phyloP scores from a whole-genome alignment of 2,113 vertebrate genomes.

The Dascyllus trimaculatus region DNA sequence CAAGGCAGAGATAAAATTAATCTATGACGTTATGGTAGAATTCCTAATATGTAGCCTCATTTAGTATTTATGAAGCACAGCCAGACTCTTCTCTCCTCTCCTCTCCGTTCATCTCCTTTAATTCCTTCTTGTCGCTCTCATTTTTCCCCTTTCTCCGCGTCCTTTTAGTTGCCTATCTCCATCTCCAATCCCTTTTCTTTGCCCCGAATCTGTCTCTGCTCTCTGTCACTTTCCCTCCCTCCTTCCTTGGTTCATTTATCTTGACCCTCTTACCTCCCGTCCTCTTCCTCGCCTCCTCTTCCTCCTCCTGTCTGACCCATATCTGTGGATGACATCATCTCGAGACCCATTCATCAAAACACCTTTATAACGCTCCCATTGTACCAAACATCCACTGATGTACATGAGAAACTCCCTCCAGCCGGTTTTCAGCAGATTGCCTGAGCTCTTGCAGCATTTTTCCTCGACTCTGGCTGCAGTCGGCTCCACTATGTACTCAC shows the following conservation, averaged over 20 bases:
- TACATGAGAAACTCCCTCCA: background rate
- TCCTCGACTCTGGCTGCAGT: background rate
- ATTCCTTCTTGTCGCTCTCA: slow-evolving; percentile 41
- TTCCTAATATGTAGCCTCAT: slow-evolving; percentile 26
- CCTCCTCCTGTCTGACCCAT: slow-evolving; percentile 33
- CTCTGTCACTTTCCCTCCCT: background rate
- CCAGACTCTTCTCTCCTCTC: background rate
- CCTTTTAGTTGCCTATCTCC: background rate
- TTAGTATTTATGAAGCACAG: slow-evolving; percentile 58
- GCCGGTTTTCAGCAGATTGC: background rate
- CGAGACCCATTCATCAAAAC: slow-evolving; percentile 40
- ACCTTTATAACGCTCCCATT: background rate
- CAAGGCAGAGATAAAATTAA: slow-evolving; percentile 5
- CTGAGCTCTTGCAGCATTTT: background rate
- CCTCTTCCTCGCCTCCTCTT: background rate
- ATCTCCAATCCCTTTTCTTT: background rate
- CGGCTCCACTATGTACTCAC: no score
- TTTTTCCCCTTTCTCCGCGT: background rate
- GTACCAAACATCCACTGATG: background rate
- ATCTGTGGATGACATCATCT: slow-evolving; percentile 54
- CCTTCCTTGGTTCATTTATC: slow-evolving; percentile 10
- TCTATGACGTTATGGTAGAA: slow-evolving; percentile 14
- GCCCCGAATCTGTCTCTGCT: slow-evolving; percentile 8
- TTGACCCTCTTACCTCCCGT: background rate
- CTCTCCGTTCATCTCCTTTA: slow-evolving; percentile 31